phyloP scores from a whole-genome alignment of 2,113 vertebrate genomes.

The Ochotona princeps region DNA sequence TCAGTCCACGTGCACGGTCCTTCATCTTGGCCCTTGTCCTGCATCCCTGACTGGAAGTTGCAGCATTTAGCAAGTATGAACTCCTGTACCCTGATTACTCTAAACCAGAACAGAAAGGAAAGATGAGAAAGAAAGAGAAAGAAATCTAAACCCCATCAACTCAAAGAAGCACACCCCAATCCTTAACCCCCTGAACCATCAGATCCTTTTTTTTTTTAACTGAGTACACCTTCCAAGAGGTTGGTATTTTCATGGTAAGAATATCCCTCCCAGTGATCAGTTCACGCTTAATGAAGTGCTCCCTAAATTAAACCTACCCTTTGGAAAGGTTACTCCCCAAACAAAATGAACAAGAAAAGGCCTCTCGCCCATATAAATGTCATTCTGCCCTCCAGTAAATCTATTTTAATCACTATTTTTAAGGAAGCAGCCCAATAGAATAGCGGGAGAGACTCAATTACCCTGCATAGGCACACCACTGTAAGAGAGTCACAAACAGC shows the following conservation, averaged over 20 bases:
- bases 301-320: constrained; percentile 81
- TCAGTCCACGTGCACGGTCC: too few relatives aligned
- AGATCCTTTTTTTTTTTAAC: background rate
- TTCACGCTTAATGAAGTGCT: constrained; percentile 80
- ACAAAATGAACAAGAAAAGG: constrained; percentile 79
- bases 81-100: background rate
- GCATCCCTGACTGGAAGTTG: background rate
- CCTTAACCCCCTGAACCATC: constrained; percentile 45
- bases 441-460: constrained; percentile 80
- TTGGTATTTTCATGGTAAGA: constrained; percentile 62
- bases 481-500: constrained; percentile 71
- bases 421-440: constrained; percentile 68
- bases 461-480: constrained; percentile 45
- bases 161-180: background rate
- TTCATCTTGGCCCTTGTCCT: too few relatives aligned
- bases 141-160: background rate
- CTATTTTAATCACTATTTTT: constrained; percentile 79
- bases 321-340: constrained; percentile 76
- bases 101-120: background rate
- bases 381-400: constrained; percentile 80
- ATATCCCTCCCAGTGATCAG: constrained; percentile 42
- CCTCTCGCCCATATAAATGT: constrained; percentile 67
- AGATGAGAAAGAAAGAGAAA: background rate
- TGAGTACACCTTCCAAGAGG: constrained; percentile 35
- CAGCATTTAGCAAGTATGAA: fast-evolving